Evolutionary conservation across 2,113 vertebrate genomes (phyloP).

Genomic region (Epinephelus moara): DNA sequence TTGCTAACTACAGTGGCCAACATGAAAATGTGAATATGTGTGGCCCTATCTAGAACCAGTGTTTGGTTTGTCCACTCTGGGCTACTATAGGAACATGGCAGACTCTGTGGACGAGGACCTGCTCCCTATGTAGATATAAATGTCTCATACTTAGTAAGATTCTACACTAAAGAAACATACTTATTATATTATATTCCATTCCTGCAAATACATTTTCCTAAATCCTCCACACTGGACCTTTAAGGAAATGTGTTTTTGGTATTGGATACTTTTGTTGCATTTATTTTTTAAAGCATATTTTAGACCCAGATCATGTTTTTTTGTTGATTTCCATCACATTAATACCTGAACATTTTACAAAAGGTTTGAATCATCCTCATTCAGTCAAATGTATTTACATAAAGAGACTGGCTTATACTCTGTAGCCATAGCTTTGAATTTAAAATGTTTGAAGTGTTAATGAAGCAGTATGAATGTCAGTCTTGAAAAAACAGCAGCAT

Average conservation of each 20-base stretch:
- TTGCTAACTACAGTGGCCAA: too few species aligned
- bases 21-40: too few species aligned
- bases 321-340: background rate
- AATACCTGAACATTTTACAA: background rate
- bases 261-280: background rate
- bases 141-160: too few species aligned
- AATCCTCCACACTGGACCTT: background rate
- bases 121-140: too few species aligned
- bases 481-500: slow-evolving; percentile 28
- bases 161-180: too few species aligned
- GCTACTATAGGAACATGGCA: too few species aligned
- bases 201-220: too few species aligned
- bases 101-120: too few species aligned
- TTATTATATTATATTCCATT: too few species aligned
- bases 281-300: background rate
- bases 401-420: slow-evolving; percentile 30
- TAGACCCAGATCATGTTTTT: background rate
- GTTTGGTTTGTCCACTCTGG: too few species aligned
- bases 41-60: too few species aligned
- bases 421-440: slow-evolving; percentile 14
- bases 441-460: slow-evolving; percentile 73
- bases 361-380: slow-evolving; percentile 9
- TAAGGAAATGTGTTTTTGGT: background rate
- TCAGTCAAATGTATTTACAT: slow-evolving; percentile 33
- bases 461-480: slow-evolving; percentile 56